Conservation (phyloP, 2,113 vertebrate genomes). For the Gallinago undulata region DNA sequence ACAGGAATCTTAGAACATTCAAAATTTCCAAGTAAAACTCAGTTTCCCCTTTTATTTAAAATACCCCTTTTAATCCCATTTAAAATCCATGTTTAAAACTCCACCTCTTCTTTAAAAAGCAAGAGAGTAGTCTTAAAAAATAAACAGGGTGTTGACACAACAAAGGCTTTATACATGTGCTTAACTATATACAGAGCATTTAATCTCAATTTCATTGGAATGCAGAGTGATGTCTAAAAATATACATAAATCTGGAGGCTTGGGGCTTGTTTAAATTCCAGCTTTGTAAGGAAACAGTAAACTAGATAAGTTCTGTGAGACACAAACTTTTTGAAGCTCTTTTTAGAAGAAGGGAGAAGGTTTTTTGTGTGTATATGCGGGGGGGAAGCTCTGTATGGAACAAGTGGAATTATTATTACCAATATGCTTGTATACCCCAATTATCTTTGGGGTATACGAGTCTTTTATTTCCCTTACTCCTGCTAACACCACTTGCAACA, state of each 20-base stretch:
- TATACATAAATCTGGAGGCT: not conserved
- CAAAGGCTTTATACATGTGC: not conserved
- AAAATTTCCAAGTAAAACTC: not conserved
- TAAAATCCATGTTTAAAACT: not conserved
- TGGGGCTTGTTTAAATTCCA: not conserved
- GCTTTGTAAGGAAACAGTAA: not conserved
- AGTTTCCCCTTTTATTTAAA: too few species aligned
- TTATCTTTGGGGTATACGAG: not conserved
- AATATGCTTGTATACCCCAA: not conserved
- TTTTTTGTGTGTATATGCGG: not conserved
- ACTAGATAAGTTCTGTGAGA: not conserved
- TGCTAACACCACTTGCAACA: not conserved
- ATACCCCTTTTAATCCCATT: not conserved
- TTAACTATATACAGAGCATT: not conserved
- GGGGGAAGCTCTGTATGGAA: not conserved
- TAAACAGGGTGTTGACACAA: not conserved
- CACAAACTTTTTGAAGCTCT: not conserved
- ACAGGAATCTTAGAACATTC: not conserved
- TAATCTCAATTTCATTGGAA: not conserved
- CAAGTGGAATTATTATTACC: not conserved
- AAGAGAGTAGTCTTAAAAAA: not conserved
- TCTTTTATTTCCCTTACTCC: not conserved
- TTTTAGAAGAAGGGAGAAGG: not conserved
- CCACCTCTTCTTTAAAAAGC: not conserved
- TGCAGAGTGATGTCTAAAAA: not conserved